Evolutionary conservation across 2,113 vertebrate species (phyloP), one percentile per base, ranked within the genome.

Genomic region (Daphoenositta chrysoptera): DNA sequence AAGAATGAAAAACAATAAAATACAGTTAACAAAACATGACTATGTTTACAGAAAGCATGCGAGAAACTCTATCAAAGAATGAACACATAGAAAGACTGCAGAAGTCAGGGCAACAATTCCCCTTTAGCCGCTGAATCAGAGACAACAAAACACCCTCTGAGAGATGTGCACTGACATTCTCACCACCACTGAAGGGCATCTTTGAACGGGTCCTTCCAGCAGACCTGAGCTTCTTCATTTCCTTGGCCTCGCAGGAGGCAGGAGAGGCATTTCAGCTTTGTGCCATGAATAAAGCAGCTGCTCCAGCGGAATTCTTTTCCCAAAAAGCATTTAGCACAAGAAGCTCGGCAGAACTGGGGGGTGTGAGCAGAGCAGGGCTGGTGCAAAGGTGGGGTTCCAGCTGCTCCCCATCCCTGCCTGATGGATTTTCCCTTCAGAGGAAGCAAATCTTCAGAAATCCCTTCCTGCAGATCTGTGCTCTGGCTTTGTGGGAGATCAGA

Each of bases 111-210:
- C n/a, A n/a, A n/a, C n/a, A 92, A 79, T 21, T 26, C 18, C 13
- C 31, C 6, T 68, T 82, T 28, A 72, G 40, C 40, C 77, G 72
- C 40, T 14, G 71, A 58, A 16, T 33, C 27, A 69, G 70, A 31
- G 90, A 64, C 24, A 80, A 44, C 40, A 47, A 22, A 18, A n/a
- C 28, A 5, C 7, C 9, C 13, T 16, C 33, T 57, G 6, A 26
- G 1, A 47, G 45, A 15, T 8, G 35, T 9, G 35, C 3, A 1
- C 47, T 7, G 0, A 3, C 23, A 2, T 20, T 24, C 28, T 69
- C 45, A 45, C 35, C 45, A 54, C 16, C 60, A 17, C 2, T 10
- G 28, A 44, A n/a, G 20, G 63, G 22, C 31, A 37, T 21, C 54
- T 76, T 76, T 44, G 65, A 68, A 64, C 4, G 64, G 78, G 30